phyloP scores from a whole-genome alignment of 2,888 invertebrate species.

The Azorinus chamasolen region DNA sequence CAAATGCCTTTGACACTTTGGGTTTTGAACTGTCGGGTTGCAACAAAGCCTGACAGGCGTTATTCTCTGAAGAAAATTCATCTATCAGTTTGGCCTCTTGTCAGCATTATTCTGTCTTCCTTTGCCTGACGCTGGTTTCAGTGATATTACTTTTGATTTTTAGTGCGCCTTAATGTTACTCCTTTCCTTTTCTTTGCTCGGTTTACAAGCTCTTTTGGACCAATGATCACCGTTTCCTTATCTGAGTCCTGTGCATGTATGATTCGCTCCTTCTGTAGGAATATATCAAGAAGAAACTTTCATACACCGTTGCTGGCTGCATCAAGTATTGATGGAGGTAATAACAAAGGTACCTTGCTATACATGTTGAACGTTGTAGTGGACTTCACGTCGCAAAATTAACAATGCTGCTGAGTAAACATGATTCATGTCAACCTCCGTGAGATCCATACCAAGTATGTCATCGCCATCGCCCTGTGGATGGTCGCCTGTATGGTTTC shows the following conservation, averaged over 20 bases:
- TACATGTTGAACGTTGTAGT: constrained; percentile 31
- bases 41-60: constrained; percentile 14
- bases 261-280: constrained; percentile 9
- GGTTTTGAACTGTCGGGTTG: constrained; percentile 21
- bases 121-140: constrained; percentile 1
- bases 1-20: constrained; percentile 8
- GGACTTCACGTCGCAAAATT: constrained; percentile 24
- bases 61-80: constrained; percentile 18
- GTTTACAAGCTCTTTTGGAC: neutral
- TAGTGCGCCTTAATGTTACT: constrained; percentile 8
- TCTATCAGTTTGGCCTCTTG: neutral
- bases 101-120: constrained; percentile 10
- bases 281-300: constrained; percentile 21
- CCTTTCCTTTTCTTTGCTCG: constrained; percentile 20
- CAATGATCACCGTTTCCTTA: neutral
- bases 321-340: constrained; percentile 42
- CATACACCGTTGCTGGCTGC: constrained; percentile 15
- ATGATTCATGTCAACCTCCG: constrained; percentile 16
- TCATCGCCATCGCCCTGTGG: constrained; percentile 8
- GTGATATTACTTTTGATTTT: neutral
- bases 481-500: neutral
- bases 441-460: constrained; percentile 14
- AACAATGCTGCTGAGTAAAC: constrained; percentile 14
- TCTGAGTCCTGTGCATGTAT: no score
- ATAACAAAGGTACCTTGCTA: constrained; percentile 3